phyloP scores from a whole-genome alignment of 30 jellyfish, hydroid and myxozoan species.

The Catostylus mosaicus region DNA sequence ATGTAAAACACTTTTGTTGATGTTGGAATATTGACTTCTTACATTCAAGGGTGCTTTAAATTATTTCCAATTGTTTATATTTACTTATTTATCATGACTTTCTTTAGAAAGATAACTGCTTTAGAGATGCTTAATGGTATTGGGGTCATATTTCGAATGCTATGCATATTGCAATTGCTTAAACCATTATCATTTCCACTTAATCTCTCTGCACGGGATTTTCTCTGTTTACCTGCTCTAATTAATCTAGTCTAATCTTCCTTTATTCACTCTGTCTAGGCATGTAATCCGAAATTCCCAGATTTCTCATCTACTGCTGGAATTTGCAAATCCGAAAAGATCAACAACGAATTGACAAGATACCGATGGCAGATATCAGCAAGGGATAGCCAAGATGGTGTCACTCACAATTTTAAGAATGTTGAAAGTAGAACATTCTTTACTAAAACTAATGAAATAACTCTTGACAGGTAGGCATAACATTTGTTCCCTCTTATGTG shows the following conservation, averaged over 20 bases:
- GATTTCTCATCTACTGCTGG: slow-evolving; percentile 77
- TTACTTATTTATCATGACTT: too few relatives aligned
- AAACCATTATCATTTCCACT: neutral
- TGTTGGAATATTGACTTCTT: too few relatives aligned
- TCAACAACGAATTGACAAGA: slow-evolving; percentile 76
- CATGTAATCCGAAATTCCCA: slow-evolving; percentile 92
- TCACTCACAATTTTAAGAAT: slow-evolving; percentile 65
- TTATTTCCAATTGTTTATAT: too few relatives aligned
- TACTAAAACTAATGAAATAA: slow-evolving; percentile 72
- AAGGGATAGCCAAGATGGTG: slow-evolving; percentile 78
- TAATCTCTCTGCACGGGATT: neutral
- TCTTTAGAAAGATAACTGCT: too few relatives aligned
- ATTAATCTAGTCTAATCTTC: slow-evolving; percentile 5
- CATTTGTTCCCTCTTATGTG: neutral
- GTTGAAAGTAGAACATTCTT: slow-evolving; percentile 71
- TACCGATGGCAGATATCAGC: slow-evolving; percentile 95
- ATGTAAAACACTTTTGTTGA: too few relatives aligned
- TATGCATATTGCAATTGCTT: neutral
- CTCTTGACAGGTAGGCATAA: slow-evolving; percentile 86
- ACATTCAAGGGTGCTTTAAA: too few relatives aligned
- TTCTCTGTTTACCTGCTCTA: neutral
- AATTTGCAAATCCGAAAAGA: slow-evolving; percentile 81
- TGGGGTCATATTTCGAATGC: neutral
- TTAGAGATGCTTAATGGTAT: neutral
- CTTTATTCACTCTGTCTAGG: slow-evolving; percentile 37